These are phyloP conservation scores for Pseudolaguvia tuberculata DNA, from an alignment of 2,113 vertebrate species.

Conservation along the genomic window DNA sequence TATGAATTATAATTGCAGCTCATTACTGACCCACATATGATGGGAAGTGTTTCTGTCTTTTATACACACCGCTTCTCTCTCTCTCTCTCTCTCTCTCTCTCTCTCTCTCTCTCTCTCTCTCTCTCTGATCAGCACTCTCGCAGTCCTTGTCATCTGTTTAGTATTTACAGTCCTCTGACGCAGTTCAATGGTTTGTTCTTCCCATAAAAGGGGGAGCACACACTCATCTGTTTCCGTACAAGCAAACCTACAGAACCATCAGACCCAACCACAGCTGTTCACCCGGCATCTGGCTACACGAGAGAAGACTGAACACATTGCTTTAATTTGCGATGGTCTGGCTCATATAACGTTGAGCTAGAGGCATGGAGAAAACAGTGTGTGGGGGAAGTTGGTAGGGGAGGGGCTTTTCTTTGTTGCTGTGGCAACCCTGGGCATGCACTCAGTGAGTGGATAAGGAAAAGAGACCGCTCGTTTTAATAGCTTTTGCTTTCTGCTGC, in stretches of 20 bases:
- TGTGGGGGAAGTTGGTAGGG: neutral
- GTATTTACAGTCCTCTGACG: constrained; percentile 37
- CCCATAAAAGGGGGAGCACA: constrained; percentile 27
- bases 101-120: neutral
- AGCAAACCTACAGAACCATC: constrained; percentile 31
- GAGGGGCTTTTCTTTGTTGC: constrained; percentile 32
- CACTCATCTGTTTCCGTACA: constrained; percentile 11
- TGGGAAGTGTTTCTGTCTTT: neutral
- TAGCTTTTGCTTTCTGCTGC: constrained; percentile 19
- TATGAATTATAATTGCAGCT: constrained; percentile 39
- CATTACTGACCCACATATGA: constrained; percentile 25
- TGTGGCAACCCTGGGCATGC: constrained; percentile 22
- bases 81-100: neutral
- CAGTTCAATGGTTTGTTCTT: constrained; percentile 22
- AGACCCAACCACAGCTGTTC: constrained; percentile 38
- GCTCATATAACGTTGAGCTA: constrained; percentile 21
- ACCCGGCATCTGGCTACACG: constrained; percentile 11
- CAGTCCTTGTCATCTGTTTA: constrained; percentile 37
- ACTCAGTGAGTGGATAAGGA: constrained; percentile 7
- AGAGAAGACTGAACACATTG: constrained; percentile 40
- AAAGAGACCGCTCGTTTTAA: neutral
- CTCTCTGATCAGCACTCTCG: neutral
- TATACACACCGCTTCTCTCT: neutral
- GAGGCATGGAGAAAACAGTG: neutral
- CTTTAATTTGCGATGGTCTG: constrained; percentile 47